Base-by-base conservation (phyloP, 2,797 vertebrate species). In the Dermochelys coriacea region DNA sequence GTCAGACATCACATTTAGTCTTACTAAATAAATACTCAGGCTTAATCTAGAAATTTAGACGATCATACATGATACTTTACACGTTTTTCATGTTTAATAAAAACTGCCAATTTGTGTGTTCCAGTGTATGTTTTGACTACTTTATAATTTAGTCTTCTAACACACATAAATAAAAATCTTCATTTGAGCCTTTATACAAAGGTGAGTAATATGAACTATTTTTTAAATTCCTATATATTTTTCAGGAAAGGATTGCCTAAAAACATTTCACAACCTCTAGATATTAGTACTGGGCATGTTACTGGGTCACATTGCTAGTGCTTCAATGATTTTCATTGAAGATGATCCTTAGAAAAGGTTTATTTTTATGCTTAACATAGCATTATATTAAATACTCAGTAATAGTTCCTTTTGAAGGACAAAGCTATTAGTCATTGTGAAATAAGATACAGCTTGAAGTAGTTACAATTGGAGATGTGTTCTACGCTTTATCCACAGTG, bases 101-200 rank as follows among this genome's bases (percentile, higher is more conserved):
- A 97, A 97, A 98, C 98, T 98, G 98, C 98, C 98, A 98, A 94
- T 97, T 96, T 96, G 84, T 97, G 95, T 97, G 94, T 93, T 97
- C 93, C 96, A 92, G 96, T 95, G 94, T 96, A 90, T 95, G 94
- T 96, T 97, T 98, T 97, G 95, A 97, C 95, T 92, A 86, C 37
- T 93, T 96, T 93, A 89, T 97, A 52, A 85, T 95, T 96, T 92
- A 96, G 93, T 97, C 97, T 97, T 81, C 89, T 96, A 91, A 96
- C 94, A 97, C 94, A 97, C 93, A 85, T 97, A 92, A 88, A 41
- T 88, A 92, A 94, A 94, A 95, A 96, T 97, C 94, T 95, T 96
- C 95, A 96, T 95, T 96, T 95, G 88, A 97, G 94, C 97, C 97
- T 98, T 98, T 98, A 94, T 97, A 96, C 90, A 90, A 91, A 95